Evolutionary conservation across 2,888 invertebrate species (phyloP).

Genomic region (Dynastes hyllus): DNA sequence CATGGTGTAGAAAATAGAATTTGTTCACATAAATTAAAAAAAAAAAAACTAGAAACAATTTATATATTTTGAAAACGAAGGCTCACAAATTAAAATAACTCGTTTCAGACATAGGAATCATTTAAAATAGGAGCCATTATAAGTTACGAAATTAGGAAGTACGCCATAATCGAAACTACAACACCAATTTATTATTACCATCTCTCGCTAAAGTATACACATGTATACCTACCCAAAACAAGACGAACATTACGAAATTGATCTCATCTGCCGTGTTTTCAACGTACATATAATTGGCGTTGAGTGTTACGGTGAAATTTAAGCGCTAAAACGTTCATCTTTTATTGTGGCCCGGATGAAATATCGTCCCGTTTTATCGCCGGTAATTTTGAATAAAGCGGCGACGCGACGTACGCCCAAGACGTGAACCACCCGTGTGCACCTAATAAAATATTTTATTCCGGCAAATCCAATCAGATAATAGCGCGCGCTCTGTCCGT

Average conservation of each 20-base stretch:
- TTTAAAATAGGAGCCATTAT: too few relatives aligned
- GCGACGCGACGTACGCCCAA: background rate
- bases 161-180: too few relatives aligned
- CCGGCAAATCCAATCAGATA: constrained; percentile 29
- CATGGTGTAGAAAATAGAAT: too few relatives aligned
- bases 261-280: background rate
- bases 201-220: too few relatives aligned
- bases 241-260: background rate
- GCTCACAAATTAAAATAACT: too few relatives aligned
- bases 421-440: background rate
- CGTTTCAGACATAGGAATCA: too few relatives aligned
- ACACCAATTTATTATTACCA: too few relatives aligned
- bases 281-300: background rate
- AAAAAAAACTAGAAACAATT: too few relatives aligned
- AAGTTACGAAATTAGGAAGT: too few relatives aligned
- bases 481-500: constrained; percentile 10
- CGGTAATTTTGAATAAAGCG: constrained; percentile 41
- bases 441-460: constrained; percentile 36
- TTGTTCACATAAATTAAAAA: too few relatives aligned
- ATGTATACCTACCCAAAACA: too few relatives aligned
- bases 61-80: too few relatives aligned
- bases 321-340: background rate
- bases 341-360: background rate
- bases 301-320: background rate
- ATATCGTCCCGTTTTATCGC: constrained; percentile 16